A percentile compares a stretch with the other conserved stretches of the same genome.
Conservation (phyloP, 2,113 vertebrate genomes). For the Pardalotus punctatus region DNA sequence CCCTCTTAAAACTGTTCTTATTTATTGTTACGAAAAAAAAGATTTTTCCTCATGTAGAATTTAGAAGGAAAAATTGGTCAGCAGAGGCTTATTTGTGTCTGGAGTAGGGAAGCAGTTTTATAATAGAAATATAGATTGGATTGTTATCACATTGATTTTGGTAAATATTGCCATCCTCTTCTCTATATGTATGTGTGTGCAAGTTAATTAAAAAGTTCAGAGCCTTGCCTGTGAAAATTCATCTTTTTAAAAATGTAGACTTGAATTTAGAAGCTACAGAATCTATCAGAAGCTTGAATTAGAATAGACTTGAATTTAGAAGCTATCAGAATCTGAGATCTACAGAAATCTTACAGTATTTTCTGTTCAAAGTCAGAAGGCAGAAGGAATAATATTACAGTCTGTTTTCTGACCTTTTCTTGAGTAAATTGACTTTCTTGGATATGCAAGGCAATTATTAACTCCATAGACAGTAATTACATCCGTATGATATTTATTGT, state of each 20-base stretch:
- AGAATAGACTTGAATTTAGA: not conserved
- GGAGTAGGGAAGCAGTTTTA: not conserved
- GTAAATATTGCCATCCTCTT: not conserved
- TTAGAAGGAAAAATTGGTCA: not conserved
- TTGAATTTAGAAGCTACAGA: slow-evolving; percentile 22
- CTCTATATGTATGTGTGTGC: not conserved
- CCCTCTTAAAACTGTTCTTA: not conserved
- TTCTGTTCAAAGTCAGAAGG: not conserved
- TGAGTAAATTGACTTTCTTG: slow-evolving; percentile 15
- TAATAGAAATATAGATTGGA: not conserved
- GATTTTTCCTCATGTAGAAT: not conserved
- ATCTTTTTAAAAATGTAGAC: not conserved
- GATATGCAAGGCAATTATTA: slow-evolving; percentile 30
- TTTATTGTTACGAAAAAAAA: not conserved
- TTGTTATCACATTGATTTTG: not conserved
- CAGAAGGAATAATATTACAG: not conserved
- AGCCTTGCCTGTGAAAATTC: not conserved
- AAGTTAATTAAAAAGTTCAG: slow-evolving; percentile 29
- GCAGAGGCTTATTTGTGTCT: not conserved
- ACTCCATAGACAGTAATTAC: slow-evolving; percentile 15
- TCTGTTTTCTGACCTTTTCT: slow-evolving; percentile 34
- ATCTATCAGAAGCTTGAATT: no score
- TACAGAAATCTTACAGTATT: not conserved
- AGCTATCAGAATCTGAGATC: slow-evolving; percentile 28
- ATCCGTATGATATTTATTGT: slow-evolving; percentile 20